Conservation (phyloP, 2,113 vertebrate genomes). For the Seriola aureovittata region DNA sequence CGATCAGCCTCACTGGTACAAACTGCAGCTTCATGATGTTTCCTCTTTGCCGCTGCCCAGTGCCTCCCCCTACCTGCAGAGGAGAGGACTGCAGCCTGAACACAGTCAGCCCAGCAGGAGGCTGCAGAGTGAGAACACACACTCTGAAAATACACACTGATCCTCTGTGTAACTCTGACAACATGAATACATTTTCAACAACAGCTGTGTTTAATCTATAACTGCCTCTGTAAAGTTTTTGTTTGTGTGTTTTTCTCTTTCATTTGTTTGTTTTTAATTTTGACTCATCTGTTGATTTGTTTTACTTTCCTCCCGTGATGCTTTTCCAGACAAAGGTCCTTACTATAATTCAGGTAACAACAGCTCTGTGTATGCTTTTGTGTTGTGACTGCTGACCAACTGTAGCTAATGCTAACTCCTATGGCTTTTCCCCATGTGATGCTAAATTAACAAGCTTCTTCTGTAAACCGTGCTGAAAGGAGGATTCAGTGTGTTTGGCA, state of each 20-base stretch:
- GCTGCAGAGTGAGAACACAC: constrained; percentile 89
- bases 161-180: neutral
- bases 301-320: constrained; percentile 75
- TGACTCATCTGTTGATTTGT: constrained; percentile 67
- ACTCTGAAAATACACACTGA: neutral
- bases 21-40: constrained; percentile 93
- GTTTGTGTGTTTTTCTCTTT: neutral
- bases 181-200: neutral
- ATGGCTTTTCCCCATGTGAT: constrained; percentile 1
- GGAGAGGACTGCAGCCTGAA: constrained; percentile 90
- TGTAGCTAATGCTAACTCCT: constrained; percentile 21
- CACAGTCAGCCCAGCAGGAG: constrained; percentile 74
- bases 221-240: no score
- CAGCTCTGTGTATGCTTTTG: constrained; percentile 6
- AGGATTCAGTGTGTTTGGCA: no score
- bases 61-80: constrained; percentile 91
- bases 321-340: constrained; percentile 89
- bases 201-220: no score
- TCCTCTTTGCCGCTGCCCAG: constrained; percentile 92
- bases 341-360: constrained; percentile 91
- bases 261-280: constrained; percentile 4
- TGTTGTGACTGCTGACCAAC: neutral
- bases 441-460: neutral
- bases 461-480: neutral
- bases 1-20: constrained; percentile 98